Evolutionary conservation across 2,888 invertebrate genomes (phyloP).

Genomic region (Ormyrus rosae): DNA sequence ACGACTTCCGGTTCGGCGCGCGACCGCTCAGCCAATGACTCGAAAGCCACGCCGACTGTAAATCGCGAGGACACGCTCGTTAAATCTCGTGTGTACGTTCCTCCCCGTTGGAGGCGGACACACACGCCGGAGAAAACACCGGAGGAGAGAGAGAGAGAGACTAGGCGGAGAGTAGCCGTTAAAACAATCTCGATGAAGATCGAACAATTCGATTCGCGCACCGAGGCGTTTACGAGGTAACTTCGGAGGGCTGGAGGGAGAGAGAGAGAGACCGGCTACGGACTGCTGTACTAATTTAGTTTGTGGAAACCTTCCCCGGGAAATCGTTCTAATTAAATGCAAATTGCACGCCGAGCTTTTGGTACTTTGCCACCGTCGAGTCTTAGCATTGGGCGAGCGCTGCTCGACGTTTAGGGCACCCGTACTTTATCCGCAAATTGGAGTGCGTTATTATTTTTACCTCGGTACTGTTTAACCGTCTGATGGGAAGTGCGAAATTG

Average conservation of each 20-base stretch:
- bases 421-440: slow-evolving; percentile 4
- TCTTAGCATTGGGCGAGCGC: neutral
- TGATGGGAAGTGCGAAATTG: no score
- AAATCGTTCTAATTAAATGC: slow-evolving; percentile 52
- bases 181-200: slow-evolving; percentile 47
- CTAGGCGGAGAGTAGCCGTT: slow-evolving; percentile 24
- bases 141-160: slow-evolving; percentile 12
- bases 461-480: no score
- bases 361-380: neutral
- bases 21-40: slow-evolving; percentile 58
- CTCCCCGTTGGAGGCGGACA: neutral
- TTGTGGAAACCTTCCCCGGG: slow-evolving; percentile 37
- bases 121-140: slow-evolving; percentile 1
- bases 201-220: slow-evolving; percentile 37
- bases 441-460: no score
- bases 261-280: neutral
- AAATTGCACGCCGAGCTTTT: slow-evolving; percentile 26
- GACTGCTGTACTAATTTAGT: slow-evolving; percentile 27
- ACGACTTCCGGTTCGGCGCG: slow-evolving; percentile 60
- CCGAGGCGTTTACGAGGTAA: slow-evolving; percentile 7
- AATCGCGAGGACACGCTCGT: slow-evolving; percentile 58
- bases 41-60: slow-evolving; percentile 38
- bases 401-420: neutral
- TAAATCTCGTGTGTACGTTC: slow-evolving; percentile 46
- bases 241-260: slow-evolving; percentile 5